A percentile compares a stretch with the other conserved stretches of the same genome.
Evolutionary conservation across 1,140 invertebrate genomes (phyloP).

Genomic region (Portunus trituberculatus): DNA sequence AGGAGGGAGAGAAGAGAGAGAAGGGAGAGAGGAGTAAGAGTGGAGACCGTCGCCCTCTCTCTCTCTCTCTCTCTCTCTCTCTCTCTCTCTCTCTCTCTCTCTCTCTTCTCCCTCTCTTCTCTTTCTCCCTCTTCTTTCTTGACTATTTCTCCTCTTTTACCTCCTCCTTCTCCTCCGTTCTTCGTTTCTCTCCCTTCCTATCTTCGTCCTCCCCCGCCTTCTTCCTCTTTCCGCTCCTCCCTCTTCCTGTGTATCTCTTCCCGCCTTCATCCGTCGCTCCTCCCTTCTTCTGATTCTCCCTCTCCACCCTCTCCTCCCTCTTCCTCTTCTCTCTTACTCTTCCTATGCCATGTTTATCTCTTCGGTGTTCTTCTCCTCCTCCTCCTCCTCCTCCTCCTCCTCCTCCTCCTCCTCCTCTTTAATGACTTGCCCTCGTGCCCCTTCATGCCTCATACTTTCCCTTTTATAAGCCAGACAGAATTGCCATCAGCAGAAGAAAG

Average conservation of each 20-base stretch:
- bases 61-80: not conserved
- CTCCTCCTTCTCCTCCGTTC: too few relatives aligned
- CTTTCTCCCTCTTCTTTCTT: too few relatives aligned
- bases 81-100: not conserved
- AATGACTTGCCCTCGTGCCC: too few relatives aligned
- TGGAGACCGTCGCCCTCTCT: not conserved
- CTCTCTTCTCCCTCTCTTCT: too few relatives aligned
- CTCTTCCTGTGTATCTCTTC: not conserved
- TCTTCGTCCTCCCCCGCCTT: not conserved
- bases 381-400: too few relatives aligned
- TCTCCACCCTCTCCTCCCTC: not conserved
- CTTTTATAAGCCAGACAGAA: too few relatives aligned
- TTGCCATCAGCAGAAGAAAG: too few relatives aligned
- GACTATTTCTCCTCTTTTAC: too few relatives aligned
- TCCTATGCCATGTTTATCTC: not conserved
- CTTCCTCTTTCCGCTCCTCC: not conserved
- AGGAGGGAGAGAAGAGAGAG: constrained; percentile 1
- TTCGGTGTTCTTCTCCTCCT: too few relatives aligned
- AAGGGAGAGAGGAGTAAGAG: not conserved
- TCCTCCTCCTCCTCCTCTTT: too few relatives aligned
- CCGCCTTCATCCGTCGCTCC: not conserved
- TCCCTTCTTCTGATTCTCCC: not conserved
- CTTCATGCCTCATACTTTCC: too few relatives aligned
- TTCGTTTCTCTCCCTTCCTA: not conserved
- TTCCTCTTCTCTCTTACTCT: not conserved